Evolutionary conservation across 2,113 vertebrate genomes (phyloP), one percentile per base, ranked within the genome.

Genomic region (Gambusia affinis): DNA sequence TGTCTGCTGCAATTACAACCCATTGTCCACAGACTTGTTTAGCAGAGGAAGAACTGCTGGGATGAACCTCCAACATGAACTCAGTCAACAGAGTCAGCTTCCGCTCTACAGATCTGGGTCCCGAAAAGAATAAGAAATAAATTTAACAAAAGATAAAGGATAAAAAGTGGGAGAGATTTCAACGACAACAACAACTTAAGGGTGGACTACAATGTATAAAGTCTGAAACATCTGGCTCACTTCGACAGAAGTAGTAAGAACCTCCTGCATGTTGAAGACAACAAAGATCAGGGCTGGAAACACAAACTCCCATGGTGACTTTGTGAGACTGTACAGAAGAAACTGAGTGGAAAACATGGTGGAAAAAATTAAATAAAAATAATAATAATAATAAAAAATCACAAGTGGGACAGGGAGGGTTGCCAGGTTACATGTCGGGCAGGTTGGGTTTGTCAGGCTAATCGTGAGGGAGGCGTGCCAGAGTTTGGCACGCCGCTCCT

Each of bases 1-100:
- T 60, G 74, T 76, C 86, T 89, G 79, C 89, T 85, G 87, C 90
- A 93, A 92, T 93, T 93, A 93, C 67, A 91, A 92, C 89, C 85
- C 88, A 90, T 89, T 93, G 91, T 91, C 90, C 87, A 91, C 87
- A 90, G 82, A 89, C 84, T 89, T 73, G 62, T 89, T 90, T 82
- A 64, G 86, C 85, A 84, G 73, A 89, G 89, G 39, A 73, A 75
- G 60, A 35, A 2, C 35, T 75, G 81, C 70, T 29, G 79, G 78
- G 76, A 44, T 12, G 35, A 37, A 37, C 35, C 10, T 37, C 10
- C 11, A 37, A 37, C 35, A 37, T 37, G 35, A 37, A 2, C 35
- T 37, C 39, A 42, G 39, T 42, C 39, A 42, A 42, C 39, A 1
- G 39, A 14, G 39, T 42, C 39, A 6, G 17, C 47, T 19, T 54